These are phyloP conservation scores for Podocnemis expansa DNA, from an alignment of 2,113 vertebrate species.

Conservation along the genomic window DNA sequence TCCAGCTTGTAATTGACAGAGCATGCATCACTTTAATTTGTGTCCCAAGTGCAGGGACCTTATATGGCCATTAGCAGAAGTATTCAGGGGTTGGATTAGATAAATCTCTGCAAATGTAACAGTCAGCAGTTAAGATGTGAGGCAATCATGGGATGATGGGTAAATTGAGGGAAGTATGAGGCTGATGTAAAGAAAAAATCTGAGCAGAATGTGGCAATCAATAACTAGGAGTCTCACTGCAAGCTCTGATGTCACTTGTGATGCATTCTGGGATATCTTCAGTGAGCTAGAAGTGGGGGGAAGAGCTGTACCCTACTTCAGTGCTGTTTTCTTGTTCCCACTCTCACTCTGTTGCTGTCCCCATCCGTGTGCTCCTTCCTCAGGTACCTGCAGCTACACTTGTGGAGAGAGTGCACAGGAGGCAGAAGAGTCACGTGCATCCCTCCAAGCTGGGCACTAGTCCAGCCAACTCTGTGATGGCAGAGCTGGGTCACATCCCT, in stretches of 20 bases:
- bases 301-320: background rate
- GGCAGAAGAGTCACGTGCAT: background rate
- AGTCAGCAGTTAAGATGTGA: background rate
- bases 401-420: background rate
- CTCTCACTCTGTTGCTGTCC: too few relatives aligned
- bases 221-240: background rate
- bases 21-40: background rate
- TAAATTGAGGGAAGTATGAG: background rate
- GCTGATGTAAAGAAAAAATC: too few relatives aligned
- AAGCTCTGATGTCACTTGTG: background rate
- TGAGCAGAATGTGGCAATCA: background rate
- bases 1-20: background rate
- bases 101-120: background rate
- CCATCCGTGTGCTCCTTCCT: background rate
- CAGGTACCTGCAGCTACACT: background rate
- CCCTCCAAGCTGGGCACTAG: background rate
- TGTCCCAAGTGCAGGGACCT: background rate
- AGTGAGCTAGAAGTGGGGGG: background rate
- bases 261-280: background rate
- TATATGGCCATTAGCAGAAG: background rate
- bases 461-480: background rate
- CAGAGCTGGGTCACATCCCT: background rate
- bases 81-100: background rate
- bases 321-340: too few relatives aligned
- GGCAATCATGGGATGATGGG: background rate